Evolutionary conservation across 35 echinoderm and acorn worm species (phyloP).

Genomic region (Ptychodera flava): DNA sequence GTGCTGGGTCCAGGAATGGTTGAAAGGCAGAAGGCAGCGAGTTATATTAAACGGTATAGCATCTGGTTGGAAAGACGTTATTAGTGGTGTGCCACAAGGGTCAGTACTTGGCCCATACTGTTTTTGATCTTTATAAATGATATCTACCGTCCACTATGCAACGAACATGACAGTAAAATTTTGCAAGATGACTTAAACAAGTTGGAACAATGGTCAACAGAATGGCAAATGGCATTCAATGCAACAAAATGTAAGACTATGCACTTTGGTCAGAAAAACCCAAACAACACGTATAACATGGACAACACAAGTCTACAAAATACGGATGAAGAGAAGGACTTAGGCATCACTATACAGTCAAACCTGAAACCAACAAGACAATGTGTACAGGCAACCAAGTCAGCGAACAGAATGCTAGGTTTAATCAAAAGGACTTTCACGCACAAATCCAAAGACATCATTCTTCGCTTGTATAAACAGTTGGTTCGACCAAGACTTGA

Average conservation of each 20-base stretch:
- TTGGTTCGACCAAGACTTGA: slow-evolving; percentile 7
- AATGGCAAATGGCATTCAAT: neutral
- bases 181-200: neutral
- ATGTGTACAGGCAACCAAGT: neutral
- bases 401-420: neutral
- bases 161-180: neutral
- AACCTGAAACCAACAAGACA: neutral
- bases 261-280: neutral
- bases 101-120: slow-evolving; percentile 13
- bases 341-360: neutral
- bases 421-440: neutral
- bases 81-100: slow-evolving; percentile 7
- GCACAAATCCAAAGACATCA: neutral
- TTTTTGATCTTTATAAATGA: slow-evolving; percentile 13
- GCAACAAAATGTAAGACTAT: neutral
- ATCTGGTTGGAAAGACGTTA: slow-evolving; percentile 12
- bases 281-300: neutral
- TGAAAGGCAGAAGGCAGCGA: too few species aligned
- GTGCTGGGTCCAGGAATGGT: slow-evolving; percentile 4
- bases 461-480: neutral
- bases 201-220: neutral
- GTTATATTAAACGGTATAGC: slow-evolving; percentile 6
- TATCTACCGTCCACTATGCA: too few species aligned
- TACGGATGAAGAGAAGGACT: neutral
- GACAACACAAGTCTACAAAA: neutral